Conservation (phyloP, 2,113 vertebrate genomes). For the Thermophis baileyi region DNA sequence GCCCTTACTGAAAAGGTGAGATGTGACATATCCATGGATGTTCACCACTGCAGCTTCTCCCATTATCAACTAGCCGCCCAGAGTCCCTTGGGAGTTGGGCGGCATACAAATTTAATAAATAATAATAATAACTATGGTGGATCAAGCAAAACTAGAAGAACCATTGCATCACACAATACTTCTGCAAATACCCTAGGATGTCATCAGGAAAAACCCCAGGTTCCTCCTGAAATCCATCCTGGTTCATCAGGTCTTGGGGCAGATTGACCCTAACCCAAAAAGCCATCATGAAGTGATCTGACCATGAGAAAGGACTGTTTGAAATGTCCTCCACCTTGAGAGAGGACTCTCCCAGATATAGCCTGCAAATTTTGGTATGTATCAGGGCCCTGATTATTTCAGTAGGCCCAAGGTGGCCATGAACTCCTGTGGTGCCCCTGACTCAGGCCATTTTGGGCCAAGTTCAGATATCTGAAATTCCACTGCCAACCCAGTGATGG, state of each 20-base stretch:
- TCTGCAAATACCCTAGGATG: background rate
- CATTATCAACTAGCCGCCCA: too few relatives aligned
- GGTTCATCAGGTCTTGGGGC: background rate
- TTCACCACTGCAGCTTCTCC: background rate
- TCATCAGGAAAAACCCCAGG: background rate
- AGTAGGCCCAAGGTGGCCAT: background rate
- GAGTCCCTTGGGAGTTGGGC: too few relatives aligned
- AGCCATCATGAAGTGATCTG: background rate
- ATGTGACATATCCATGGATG: too few relatives aligned
- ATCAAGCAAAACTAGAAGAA: background rate
- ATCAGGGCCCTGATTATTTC: background rate
- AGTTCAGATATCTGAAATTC: background rate
- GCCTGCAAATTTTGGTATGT: background rate
- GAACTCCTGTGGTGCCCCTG: background rate
- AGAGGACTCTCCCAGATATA: background rate
- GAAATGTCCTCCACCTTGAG: background rate
- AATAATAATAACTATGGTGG: too few relatives aligned
- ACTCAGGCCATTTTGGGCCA: background rate
- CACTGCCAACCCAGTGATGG: background rate
- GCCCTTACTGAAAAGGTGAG: background rate
- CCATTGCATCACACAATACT: background rate
- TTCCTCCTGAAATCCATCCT: background rate
- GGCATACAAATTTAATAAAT: too few relatives aligned
- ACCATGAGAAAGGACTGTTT: background rate
- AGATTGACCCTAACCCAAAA: background rate